These are phyloP conservation scores for Halichoerus grypus DNA, from an alignment of 2,113 vertebrate species.

Conservation along the genomic window DNA sequence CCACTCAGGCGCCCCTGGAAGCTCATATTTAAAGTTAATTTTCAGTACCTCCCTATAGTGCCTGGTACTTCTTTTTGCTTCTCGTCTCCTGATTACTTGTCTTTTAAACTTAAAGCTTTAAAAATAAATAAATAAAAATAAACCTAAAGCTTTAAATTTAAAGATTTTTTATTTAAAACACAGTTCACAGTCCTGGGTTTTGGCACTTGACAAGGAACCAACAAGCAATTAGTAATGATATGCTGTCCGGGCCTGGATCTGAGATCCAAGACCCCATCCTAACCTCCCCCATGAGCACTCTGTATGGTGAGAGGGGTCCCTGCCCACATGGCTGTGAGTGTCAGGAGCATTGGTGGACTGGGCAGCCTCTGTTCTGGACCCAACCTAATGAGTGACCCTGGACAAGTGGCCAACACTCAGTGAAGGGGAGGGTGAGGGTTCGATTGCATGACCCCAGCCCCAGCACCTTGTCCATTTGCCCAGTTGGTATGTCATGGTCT, in stretches of 20 bases:
- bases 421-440: background rate
- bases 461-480: background rate
- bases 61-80: background rate
- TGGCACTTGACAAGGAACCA: background rate
- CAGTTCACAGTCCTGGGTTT: background rate
- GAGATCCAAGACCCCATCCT: background rate
- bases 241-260: background rate
- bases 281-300: background rate
- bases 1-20: background rate
- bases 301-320: background rate
- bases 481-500: background rate
- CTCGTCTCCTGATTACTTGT: background rate
- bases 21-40: background rate
- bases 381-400: background rate
- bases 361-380: background rate
- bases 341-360: background rate
- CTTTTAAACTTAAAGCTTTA: background rate
- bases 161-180: background rate
- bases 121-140: background rate
- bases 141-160: background rate
- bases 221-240: background rate
- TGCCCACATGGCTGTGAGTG: background rate
- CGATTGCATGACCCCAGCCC: background rate
- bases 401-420: rapidly evolving
- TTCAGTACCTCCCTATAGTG: no score